Base-by-base conservation (phyloP, 2,888 invertebrate species). In the Epirrhoe alternata region DNA sequence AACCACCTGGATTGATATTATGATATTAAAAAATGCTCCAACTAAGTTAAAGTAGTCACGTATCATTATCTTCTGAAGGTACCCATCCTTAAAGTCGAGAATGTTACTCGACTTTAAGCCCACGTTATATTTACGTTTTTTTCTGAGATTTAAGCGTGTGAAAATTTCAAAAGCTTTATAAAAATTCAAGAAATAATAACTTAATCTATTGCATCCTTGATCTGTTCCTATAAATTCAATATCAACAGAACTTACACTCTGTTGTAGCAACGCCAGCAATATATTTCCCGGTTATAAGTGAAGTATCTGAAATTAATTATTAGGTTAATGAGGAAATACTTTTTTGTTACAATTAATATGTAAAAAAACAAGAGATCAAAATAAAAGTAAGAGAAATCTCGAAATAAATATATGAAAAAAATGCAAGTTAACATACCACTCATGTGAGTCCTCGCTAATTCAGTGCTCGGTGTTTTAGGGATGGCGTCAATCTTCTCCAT, bases 191-290 rank as follows among this genome's bases (percentile, higher is more conserved):
- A n/a, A n/a, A n/a, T n/a, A n/a, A n/a, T n/a, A n/a, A n/a, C n/a
- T n/a, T n/a, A n/a, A n/a, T n/a, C n/a, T n/a, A n/a, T n/a, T n/a
- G n/a, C n/a, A n/a, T n/a, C n/a, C n/a, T n/a, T n/a, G n/a, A n/a
- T n/a, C n/a, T n/a, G 7, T n/a, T n/a, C 0, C 14, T 47, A 47
- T 16, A 12, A 16, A 47, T 7, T 6, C 14, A 2, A 16, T n/a
- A n/a, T 38, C 12, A 42, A 42, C 12, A 42, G 10, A 45, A 77
- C 86, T 82, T 74, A 88, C 88, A 74, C 65, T 86, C 76, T n/a
- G 80, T 69, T 31, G 86, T 85, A 14, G 87, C 87, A 0, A 82
- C 72, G 16, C 80, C 78, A 50, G 87, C 83, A 14, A 89, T 74
- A 61, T 82, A 88, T 30, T 73, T 47, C 6, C 81, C 64, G n/a